Base-by-base conservation (phyloP, 2,888 invertebrate genomes). In the Melinaea marsaeus region DNA sequence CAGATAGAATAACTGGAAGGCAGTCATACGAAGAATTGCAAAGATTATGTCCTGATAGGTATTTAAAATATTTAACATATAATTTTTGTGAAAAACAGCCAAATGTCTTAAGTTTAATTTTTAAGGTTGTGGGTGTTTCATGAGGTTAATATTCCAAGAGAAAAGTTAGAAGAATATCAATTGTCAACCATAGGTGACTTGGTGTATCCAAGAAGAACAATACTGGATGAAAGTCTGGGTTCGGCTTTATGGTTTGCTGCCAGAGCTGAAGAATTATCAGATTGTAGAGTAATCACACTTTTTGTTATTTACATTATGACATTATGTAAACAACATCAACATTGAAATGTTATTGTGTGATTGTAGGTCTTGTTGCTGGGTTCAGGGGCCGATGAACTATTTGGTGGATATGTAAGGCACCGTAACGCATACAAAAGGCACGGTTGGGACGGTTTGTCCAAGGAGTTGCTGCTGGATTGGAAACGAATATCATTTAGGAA, bases 191-290 rank as follows among this genome's bases (percentile, higher is more conserved):
- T 98, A 70, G 92, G 93, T 46, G 93, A 97, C 83, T 92, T 99
- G 65, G 94, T 99, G 55, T 94, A 95, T 84, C 99, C 99, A 0
- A 91, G 96, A 61, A 92, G 93, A 71, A 97, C 97, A 1, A 94
- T 99, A 64, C 86, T 99, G 57, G 99, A 99, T 89, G 99, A 99
- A 83, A 98, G 98, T 77, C 92, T 99, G 59, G 99, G 99, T 0
- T 96, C 96, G 80, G 98, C 96, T n/a, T 89, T 97, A 56, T 99
- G 99, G 98, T 99, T 99, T 92, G 99, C 99, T 34, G 94, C 97
- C 57, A 91, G 95, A 75, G 98, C 95, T 3, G 77, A 86, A 68
- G 9, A 32, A 55, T 58, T 78, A 63, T 94, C 95, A 47, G 86
- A 93, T 32, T 93, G 94, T 71, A 92, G 95, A 81, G 94, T 94